phyloP scores from a whole-genome alignment of 2,888 invertebrate genomes.

The Mylabris sibirica region DNA sequence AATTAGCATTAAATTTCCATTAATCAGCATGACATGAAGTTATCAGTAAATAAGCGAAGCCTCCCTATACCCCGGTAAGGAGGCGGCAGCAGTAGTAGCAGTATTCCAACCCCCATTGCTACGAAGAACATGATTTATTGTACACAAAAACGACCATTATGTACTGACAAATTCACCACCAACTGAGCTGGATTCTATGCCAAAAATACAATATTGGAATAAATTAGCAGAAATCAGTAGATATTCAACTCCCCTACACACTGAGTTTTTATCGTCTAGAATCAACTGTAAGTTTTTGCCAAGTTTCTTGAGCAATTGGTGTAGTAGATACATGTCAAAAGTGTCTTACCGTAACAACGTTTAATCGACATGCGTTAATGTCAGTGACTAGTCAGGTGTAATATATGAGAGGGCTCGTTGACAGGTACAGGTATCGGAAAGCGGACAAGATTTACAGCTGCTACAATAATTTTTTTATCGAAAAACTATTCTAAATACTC shows the following conservation, averaged over 20 bases:
- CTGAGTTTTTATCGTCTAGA: no score
- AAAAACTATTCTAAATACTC: slow-evolving; percentile 18
- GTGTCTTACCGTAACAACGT: slow-evolving; percentile 37
- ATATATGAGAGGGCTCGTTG: slow-evolving; percentile 52
- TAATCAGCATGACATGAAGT: slow-evolving; percentile 60
- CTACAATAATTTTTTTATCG: slow-evolving; percentile 51
- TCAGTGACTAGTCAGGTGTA: slow-evolving; percentile 51
- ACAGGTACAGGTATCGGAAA: slow-evolving; percentile 56
- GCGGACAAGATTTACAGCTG: slow-evolving; percentile 53
- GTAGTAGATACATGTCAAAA: slow-evolving; percentile 14
- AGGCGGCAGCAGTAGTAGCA: slow-evolving; percentile 37
- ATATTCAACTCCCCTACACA: no score
- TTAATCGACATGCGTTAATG: slow-evolving; percentile 54
- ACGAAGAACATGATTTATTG: slow-evolving; percentile 53
- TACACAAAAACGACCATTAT: slow-evolving; percentile 47
- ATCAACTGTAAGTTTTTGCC: background rate
- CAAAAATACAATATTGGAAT: background rate
- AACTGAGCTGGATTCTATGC: background rate
- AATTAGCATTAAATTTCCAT: slow-evolving; percentile 61
- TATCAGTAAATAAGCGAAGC: slow-evolving; percentile 61
- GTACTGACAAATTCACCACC: slow-evolving; percentile 48
- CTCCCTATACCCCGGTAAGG: slow-evolving; percentile 46
- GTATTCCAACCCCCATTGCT: slow-evolving; percentile 39
- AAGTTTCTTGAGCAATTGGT: background rate
- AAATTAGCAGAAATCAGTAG: background rate